Percentiles rank a stretch among this genome's conserved stretches.
Conservation (phyloP, 2,888 invertebrate genomes). For the Acleris literana region DNA sequence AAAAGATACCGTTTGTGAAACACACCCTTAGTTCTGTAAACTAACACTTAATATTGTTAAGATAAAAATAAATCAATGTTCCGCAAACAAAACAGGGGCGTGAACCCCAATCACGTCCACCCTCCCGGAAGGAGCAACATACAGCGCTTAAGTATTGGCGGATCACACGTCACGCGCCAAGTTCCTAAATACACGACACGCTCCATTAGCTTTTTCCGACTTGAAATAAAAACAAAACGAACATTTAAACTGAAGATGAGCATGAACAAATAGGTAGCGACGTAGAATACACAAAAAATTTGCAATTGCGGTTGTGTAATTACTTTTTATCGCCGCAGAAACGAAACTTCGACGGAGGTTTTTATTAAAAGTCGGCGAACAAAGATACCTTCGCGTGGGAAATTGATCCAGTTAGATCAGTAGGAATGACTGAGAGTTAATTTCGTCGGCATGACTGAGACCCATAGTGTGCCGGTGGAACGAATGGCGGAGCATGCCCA, state of each 20-base stretch:
- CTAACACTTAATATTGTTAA: not conserved
- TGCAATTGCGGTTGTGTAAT: constrained; percentile 36
- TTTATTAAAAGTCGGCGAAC: constrained; percentile 18
- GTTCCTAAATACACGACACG: constrained; percentile 24
- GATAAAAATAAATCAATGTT: constrained; percentile 24
- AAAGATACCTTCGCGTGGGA: constrained; percentile 30
- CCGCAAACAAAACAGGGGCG: constrained; percentile 48
- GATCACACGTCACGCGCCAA: constrained; percentile 21
- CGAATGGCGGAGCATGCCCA: constrained; percentile 70
- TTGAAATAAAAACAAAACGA: constrained; percentile 25
- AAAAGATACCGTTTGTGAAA: not conserved
- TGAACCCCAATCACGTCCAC: constrained; percentile 54
- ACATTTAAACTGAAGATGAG: constrained; percentile 31
- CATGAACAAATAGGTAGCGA: constrained; percentile 33
- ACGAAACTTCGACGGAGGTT: constrained; percentile 19
- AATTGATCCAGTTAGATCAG: constrained; percentile 32
- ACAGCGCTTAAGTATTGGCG: constrained; percentile 38
- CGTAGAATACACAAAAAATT: constrained; percentile 32
- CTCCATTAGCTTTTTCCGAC: constrained; percentile 41
- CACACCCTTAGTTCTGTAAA: not conserved
- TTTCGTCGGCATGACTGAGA: constrained; percentile 48
- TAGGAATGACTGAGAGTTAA: constrained; percentile 24
- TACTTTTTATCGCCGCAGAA: constrained; percentile 31
- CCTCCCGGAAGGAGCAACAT: constrained; percentile 54
- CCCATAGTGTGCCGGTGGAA: constrained; percentile 62